Evolutionary conservation across 2,888 invertebrate species (phyloP), one percentile per base, ranked within the genome.

Genomic region (Rambutsinella grinnellia): DNA sequence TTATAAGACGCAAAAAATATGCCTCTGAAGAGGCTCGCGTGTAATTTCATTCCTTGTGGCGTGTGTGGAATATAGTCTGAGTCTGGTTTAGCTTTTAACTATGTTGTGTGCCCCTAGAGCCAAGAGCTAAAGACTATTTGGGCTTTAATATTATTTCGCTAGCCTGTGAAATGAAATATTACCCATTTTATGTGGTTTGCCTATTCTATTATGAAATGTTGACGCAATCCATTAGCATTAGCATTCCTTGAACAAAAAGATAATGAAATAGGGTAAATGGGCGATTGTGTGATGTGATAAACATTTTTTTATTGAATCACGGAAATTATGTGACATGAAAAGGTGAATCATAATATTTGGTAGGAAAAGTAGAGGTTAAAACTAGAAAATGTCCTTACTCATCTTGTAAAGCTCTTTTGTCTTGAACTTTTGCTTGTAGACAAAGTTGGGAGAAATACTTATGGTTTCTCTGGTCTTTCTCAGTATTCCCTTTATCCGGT

Each of bases 21-120:
- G 49, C 61, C 49, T 19, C 60, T 46, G 60, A 46, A 60, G 60
- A 60, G n/a, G n/a, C n/a, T n/a, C n/a, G n/a, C n/a, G n/a, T 5
- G 36, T 36, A 36, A 36, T 36, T 36, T 36, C 5, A 8, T 36
- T 36, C 13, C 36, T 36, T 36, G 5, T 36, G n/a, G n/a, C n/a
- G n/a, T n/a, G n/a, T 36, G 36, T 36, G 36, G 36, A 36, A 36
- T 36, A 36, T 8, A 36, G 6, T 36, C 36, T 36, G 13, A 36
- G 6, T 36, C 36, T 36, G 5, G 5, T 36, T 13, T 8, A 36
- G 36, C 13, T 13, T 36, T 36, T n/a, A n/a, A n/a, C n/a, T n/a
- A n/a, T n/a, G n/a, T n/a, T n/a, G n/a, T n/a, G n/a, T n/a, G n/a
- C n/a, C n/a, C n/a, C n/a, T n/a, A n/a, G n/a, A n/a, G n/a, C n/a